Conservation (phyloP, 1,140 invertebrate species). For the Eriocheir sinensis region DNA sequence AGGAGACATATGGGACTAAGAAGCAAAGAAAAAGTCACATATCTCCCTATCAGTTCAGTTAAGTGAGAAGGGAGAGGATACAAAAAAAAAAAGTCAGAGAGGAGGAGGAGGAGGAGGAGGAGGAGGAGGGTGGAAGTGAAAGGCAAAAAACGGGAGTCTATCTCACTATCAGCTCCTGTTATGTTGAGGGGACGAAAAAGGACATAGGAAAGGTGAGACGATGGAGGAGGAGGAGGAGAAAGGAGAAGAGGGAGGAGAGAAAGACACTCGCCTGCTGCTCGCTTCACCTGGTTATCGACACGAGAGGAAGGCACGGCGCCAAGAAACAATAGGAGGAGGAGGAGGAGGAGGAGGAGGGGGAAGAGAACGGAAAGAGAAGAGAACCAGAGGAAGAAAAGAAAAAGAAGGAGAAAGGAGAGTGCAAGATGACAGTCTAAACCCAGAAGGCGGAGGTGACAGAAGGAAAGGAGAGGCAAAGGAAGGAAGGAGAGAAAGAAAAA, state of each 20-base stretch:
- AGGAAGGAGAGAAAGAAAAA: background rate
- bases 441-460: background rate
- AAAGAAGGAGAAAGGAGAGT: background rate
- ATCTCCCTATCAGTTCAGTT: background rate
- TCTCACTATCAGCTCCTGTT: background rate
- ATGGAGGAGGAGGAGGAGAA: background rate
- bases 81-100: background rate
- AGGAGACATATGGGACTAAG: background rate
- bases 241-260: background rate
- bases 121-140: background rate
- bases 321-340: background rate
- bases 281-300: conserved; percentile 1
- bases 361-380: conserved; percentile 33
- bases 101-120: background rate
- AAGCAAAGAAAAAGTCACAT: background rate
- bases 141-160: background rate
- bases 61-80: background rate
- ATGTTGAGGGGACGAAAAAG: background rate
- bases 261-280: background rate
- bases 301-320: background rate
- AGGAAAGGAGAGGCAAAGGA: background rate
- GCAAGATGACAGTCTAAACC: background rate
- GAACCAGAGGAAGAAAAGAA: conserved; percentile 32
- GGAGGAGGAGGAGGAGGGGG: background rate
- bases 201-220: background rate